Evolutionary conservation across 2,888 invertebrate species (phyloP), one percentile per base, ranked within the genome.

Genomic region (Homarus gammarus): DNA sequence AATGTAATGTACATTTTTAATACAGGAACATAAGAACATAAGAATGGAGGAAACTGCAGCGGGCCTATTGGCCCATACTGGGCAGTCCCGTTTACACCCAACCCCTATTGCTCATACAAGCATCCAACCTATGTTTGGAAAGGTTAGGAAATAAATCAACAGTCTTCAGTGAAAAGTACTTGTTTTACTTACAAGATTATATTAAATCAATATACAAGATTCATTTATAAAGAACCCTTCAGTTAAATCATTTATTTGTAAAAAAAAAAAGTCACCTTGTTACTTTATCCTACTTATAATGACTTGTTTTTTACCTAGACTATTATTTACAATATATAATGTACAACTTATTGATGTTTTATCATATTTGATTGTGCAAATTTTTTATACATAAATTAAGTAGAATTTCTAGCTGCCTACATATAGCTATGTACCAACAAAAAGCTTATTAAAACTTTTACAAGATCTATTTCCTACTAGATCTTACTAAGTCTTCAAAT

Each of bases 281-380:
- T 85, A 31, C 40, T 44, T 88, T 61, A 73, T 88, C 75, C 84
- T 88, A 88, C 75, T 84, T 75, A 87, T 81, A 87, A 81, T 87
- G 87, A 87, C 87, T 87, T 81, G 68, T 72, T 73, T 44, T 83
- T 61, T 86, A 33, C 61, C 77, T 85, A 84, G 84, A 49, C 83
- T 84, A 88, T 68, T 88, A 88, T 88, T 83, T 88, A 88, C 88
- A 88, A 84, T 88, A 88, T 88, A 88, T 88, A 88, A 84, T 88
- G 82, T 88, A 88, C 83, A 83, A 61, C 33, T 79, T 88, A 82
- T 49, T 83, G 44, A 77, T 82, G 40, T 83, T 82, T 83, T 61
- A 88, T 40, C 68, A 77, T 83, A 61, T 88, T 88, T 88, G 88
- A 88, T 88, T 88, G 88, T 88, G 88, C 88, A 88, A 44, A 75